Percentiles rank a stretch among this genome's conserved stretches.
Conservation (phyloP, 2,113 vertebrate species). For the Cebidichthys violaceus region DNA sequence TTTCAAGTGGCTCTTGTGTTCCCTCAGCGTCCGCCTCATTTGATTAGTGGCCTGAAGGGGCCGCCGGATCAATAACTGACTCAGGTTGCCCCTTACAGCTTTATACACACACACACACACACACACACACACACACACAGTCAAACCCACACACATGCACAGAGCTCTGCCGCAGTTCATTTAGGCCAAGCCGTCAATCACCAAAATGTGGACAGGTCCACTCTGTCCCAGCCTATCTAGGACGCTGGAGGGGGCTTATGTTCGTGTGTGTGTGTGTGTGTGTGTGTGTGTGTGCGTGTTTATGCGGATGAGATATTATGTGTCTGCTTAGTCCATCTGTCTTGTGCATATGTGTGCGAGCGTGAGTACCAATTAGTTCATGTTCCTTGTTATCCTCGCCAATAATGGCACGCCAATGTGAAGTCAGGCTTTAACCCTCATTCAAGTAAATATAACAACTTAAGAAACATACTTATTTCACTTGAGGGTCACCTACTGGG, state of each 20-base stretch:
- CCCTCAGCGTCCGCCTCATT: slow-evolving; percentile 66
- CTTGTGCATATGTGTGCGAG: slow-evolving; percentile 24
- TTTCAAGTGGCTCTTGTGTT: slow-evolving; percentile 66
- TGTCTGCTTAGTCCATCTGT: slow-evolving; percentile 69
- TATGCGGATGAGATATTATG: slow-evolving; percentile 58
- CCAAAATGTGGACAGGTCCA: slow-evolving; percentile 52
- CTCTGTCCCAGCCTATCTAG: slow-evolving; percentile 55
- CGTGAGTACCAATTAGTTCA: slow-evolving; percentile 54
- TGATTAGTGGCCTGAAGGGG: slow-evolving; percentile 79
- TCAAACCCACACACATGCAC: slow-evolving; percentile 20
- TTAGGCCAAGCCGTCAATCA: slow-evolving; percentile 76
- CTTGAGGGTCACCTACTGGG: slow-evolving; percentile 9
- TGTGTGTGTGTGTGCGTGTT: slow-evolving; percentile 13
- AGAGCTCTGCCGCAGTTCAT: slow-evolving; percentile 61
- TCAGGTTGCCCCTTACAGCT: slow-evolving; percentile 45
- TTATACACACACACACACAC: slow-evolving; percentile 26
- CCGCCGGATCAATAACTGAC: slow-evolving; percentile 77
- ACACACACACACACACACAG: slow-evolving; percentile 23
- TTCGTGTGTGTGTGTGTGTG: not conserved
- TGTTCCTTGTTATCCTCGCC: slow-evolving; percentile 41
- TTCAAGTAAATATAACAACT: slow-evolving; percentile 9
- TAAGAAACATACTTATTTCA: slow-evolving; percentile 13
- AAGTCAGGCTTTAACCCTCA: slow-evolving; percentile 18
- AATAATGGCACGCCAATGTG: slow-evolving; percentile 31
- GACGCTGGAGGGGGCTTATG: slow-evolving; percentile 41